Base-by-base conservation (phyloP, 1,140 invertebrate species). In the Drosophila lacertosa region DNA sequence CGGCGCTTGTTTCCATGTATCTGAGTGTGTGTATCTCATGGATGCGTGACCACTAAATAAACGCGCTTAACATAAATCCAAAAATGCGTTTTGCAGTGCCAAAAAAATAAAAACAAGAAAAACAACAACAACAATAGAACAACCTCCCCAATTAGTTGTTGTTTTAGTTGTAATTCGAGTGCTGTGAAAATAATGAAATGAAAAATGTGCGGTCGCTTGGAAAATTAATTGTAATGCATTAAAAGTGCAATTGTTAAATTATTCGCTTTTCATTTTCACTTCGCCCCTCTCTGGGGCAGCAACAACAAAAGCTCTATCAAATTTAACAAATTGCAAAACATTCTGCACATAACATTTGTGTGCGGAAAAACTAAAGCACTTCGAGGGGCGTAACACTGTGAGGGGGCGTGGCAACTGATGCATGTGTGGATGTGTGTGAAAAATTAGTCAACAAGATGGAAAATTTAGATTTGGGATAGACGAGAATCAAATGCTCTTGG, bases 181-280 rank as follows among this genome's bases (percentile, higher is more conserved):
- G 29, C 58, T 57, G 63, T 2, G 44, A 45, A 40, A 81, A 81
- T 77, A 79, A 79, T 71, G 60, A 57, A 74, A 77, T 80, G 81
- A 86, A 77, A 80, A 80, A 84, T 84, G 68, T 84, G 81, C 73
- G 81, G 82, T 83, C 69, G 39, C 73, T 63, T 40, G 73, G 68
- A 84, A 84, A 84, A 84, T 88, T 86, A 84, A 84, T 84, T 84
- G 81, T 77, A 63, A 77, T 86, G 64, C 73, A 86, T 84, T 84
- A 86, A 84, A 84, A 80, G 63, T 63, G 77, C 81, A 86, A 75
- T 73, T 78, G 81, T 53, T 37, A 51, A 78, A 78, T 72, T 66
- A 83, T 65, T 47, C 10, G 42, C 51, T 29, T 57, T 16, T 57
- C 35, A 35, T 51, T 60, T 15, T 29, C 50, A 13, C 7, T 5